phyloP scores from a whole-genome alignment of 2,797 vertebrate species.

The Pipistrellus kuhlii region DNA sequence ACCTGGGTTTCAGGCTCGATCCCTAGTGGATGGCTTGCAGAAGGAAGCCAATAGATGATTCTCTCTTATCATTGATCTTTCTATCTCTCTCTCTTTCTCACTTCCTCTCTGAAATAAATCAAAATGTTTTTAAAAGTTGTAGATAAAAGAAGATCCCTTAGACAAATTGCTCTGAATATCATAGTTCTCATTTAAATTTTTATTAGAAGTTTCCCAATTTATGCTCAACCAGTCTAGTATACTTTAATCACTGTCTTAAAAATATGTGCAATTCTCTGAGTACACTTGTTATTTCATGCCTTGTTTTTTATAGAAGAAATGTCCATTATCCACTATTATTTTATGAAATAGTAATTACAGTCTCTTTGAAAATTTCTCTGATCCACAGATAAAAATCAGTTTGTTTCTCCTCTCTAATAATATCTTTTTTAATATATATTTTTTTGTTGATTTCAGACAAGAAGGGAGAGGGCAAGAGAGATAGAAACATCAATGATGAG shows the following conservation, averaged over 20 bases:
- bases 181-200: not conserved
- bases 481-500: not conserved
- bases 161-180: not conserved
- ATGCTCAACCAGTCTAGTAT: not conserved
- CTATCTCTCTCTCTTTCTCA: too few species aligned
- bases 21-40: too few species aligned
- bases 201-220: not conserved
- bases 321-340: not conserved
- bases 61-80: too few species aligned
- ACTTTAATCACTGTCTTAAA: not conserved
- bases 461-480: not conserved
- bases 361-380: slow-evolving; percentile 32
- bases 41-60: too few species aligned
- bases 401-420: not conserved
- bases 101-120: too few species aligned
- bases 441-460: not conserved
- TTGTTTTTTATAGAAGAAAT: not conserved
- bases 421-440: not conserved
- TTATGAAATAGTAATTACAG: not conserved
- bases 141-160: not conserved
- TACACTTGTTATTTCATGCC: not conserved
- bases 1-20: too few species aligned
- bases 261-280: not conserved
- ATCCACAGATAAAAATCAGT: not conserved
- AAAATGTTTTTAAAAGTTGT: not conserved